Evolutionary conservation across 2,797 vertebrate genomes (phyloP), one percentile per base, ranked within the genome.

Genomic region (Channa striata): DNA sequence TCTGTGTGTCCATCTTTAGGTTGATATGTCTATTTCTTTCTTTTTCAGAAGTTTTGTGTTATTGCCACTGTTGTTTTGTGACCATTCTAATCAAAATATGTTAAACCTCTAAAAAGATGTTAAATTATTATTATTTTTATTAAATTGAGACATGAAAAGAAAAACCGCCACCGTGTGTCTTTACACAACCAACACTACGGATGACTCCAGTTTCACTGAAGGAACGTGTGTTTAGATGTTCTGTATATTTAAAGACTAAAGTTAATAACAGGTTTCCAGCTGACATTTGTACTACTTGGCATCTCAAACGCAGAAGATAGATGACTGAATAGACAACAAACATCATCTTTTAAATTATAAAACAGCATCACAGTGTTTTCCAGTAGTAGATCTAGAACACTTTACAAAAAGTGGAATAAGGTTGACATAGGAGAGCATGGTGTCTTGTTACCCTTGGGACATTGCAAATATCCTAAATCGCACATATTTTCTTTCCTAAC

Each of bases 1-100:
- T 75, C 60, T 84, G 61, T 59, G 46, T 90, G 79, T 83, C 81
- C 81, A 86, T 86, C 81, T 83, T 84, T 78, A 86, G 77, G 72
- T 65, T 82, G 82, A 80, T 77, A 30, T 30, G 25, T 30, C 25
- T 30, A 30, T 30, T 30, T 30, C 25, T 6, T 30, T 30, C 25
- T 30, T 30, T 30, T 30, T 30, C 4, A 30, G 25, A 2, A 30
- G 60, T 11, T n/a, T 23, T 77, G 60, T 59, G 52, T 60, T 68
- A 20, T n/a, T 21, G 36, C 42, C 14, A 39, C 63, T 37, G 1
- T 46, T 83, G 62, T 72, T 74, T 72, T 42, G 46, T 51, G 46
- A 70, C 46, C 8, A 8, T 60, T 52, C 49, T 11, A 74, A 61
- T 77, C 44, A 43, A 71, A 81, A 49, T n/a, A n/a, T n/a, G n/a